These are phyloP conservation scores for Conus betulinus DNA, from an alignment of 1,140 invertebrate genomes.

Conservation along the genomic window DNA sequence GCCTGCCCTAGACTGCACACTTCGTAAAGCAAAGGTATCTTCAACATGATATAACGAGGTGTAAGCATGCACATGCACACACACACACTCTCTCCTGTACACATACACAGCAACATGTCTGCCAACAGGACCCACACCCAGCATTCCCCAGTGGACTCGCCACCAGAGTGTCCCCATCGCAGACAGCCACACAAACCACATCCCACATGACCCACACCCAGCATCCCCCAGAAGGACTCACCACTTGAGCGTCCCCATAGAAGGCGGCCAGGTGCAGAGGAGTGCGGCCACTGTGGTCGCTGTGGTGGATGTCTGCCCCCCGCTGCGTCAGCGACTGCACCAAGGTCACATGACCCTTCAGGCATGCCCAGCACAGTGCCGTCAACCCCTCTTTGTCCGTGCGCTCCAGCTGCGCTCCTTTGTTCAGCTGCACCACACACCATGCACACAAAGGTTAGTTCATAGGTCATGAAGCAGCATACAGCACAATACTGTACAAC, in stretches of 20 bases:
- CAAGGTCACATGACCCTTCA: slow-evolving; percentile 87
- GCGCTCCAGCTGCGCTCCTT: slow-evolving; percentile 85
- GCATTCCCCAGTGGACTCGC: no score
- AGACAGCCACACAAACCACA: no score
- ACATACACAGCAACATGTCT: background rate
- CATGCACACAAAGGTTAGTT: background rate
- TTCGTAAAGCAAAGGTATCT: no score
- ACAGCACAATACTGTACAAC: no score
- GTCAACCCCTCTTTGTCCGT: slow-evolving; percentile 92
- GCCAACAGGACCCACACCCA: background rate
- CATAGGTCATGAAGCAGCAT: no score
- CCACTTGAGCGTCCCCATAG: slow-evolving; percentile 82
- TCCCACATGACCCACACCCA: no score
- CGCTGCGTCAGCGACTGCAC: slow-evolving; percentile 88
- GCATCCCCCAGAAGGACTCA: slow-evolving; percentile 62
- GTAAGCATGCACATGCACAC: background rate
- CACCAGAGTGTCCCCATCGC: no score
- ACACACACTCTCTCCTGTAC: background rate
- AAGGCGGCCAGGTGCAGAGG: slow-evolving; percentile 93
- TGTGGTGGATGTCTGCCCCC: slow-evolving; percentile 85
- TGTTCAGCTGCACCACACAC: slow-evolving; percentile 43
- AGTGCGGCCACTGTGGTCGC: slow-evolving; percentile 89
- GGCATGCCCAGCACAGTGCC: slow-evolving; percentile 92
- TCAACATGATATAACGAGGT: no score
- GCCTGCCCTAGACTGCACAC: no score